Conservation (phyloP, 2,888 invertebrate species). For the Plusia festucae region DNA sequence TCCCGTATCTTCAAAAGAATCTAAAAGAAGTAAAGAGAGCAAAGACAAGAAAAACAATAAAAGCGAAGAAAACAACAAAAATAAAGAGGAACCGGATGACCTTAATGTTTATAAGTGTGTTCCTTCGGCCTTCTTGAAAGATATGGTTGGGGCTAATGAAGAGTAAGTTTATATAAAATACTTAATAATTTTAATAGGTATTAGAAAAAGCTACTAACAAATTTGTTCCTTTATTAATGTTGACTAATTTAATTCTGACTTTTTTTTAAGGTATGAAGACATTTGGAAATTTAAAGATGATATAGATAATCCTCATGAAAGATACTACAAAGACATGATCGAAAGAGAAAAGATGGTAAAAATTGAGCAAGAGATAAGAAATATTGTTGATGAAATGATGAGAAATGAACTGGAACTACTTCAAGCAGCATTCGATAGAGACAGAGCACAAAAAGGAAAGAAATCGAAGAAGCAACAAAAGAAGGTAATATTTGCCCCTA, state of each 20-base stretch:
- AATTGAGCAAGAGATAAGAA: slow-evolving; percentile 95
- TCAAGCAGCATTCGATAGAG: slow-evolving; percentile 93
- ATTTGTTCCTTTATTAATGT: no score
- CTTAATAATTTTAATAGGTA: background rate
- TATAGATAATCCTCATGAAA: slow-evolving; percentile 92
- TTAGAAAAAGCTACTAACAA: background rate
- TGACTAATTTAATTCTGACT: background rate
- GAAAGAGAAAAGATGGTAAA: slow-evolving; percentile 94
- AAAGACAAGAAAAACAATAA: slow-evolving; percentile 90
- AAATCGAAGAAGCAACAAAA: slow-evolving; percentile 94
- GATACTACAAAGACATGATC: slow-evolving; percentile 95
- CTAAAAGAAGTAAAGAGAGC: slow-evolving; percentile 93
- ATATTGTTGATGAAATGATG: slow-evolving; percentile 94
- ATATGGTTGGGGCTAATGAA: slow-evolving; percentile 92
- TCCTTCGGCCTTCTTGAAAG: slow-evolving; percentile 92
- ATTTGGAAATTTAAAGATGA: slow-evolving; percentile 96
- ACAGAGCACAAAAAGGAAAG: slow-evolving; percentile 92
- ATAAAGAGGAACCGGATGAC: slow-evolving; percentile 91
- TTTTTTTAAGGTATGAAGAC: slow-evolving; percentile 90
- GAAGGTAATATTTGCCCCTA: slow-evolving; percentile 76
- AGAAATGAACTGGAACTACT: slow-evolving; percentile 91
- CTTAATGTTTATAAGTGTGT: slow-evolving; percentile 91
- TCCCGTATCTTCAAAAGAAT: slow-evolving; percentile 93
- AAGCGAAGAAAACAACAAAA: slow-evolving; percentile 85
- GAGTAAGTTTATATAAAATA: slow-evolving; percentile 85